Evolutionary conservation across 2,113 vertebrate genomes (phyloP).

Genomic region (Pterocles orientalis): DNA sequence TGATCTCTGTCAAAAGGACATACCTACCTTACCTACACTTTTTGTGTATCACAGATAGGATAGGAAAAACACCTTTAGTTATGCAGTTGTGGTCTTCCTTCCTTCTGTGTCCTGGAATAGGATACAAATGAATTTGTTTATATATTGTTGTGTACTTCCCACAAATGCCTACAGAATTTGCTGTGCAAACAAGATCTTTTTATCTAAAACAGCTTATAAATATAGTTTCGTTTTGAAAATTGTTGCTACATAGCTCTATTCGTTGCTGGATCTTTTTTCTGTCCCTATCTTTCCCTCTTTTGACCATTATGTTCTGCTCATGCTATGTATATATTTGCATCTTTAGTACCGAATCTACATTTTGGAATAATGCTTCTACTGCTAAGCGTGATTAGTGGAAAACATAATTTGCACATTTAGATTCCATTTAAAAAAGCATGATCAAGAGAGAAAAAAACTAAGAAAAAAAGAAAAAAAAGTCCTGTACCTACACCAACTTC

Average conservation of each 20-base stretch:
- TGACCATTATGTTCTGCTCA: not conserved
- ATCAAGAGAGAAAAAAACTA: not conserved
- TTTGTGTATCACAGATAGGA: not conserved
- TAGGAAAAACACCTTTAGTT: not conserved
- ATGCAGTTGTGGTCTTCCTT: not conserved
- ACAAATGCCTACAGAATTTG: not conserved
- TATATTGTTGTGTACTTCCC: not conserved
- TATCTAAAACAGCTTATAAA: not conserved
- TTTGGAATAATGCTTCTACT: not conserved
- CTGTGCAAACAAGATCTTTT: not conserved
- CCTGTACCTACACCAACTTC: not conserved
- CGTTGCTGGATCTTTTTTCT: not conserved
- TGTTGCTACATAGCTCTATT: not conserved
- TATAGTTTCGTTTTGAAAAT: not conserved
- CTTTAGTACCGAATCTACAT: not conserved
- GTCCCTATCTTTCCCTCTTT: not conserved
- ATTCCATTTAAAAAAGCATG: not conserved
- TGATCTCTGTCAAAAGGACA: not conserved
- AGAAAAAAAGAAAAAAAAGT: not conserved
- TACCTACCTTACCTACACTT: not conserved
- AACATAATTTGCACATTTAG: not conserved
- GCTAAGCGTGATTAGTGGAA: not conserved
- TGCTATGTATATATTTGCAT: not conserved
- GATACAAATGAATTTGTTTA: not conserved
- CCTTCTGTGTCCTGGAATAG: not conserved